Base-by-base conservation (phyloP, 2,888 invertebrate genomes). In the Antheraea yamamai region DNA sequence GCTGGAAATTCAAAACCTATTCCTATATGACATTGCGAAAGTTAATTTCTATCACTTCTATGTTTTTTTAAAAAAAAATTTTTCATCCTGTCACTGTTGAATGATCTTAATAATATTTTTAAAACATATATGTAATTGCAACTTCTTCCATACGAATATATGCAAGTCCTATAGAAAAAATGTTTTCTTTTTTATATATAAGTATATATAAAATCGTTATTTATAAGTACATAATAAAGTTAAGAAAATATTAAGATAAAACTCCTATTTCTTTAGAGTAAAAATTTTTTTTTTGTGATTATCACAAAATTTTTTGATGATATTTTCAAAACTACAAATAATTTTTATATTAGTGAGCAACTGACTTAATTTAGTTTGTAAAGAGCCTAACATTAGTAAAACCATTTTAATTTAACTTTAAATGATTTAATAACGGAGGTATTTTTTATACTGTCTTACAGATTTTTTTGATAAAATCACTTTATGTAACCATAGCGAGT, bases 1-100 rank as follows among this genome's bases (percentile, higher is more conserved):
- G 91, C 93, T 95, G 93, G 91, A 93, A 93, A 92, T 91, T 94
- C 80, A 89, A 91, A 90, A 94, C 94, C 94, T 93, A 94, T 94
- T 93, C 95, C 94, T 94, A 93, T 89, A 85, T 88, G 84, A 84
- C 68, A 73, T 23, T 68, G 47, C 51, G 72, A 68, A 75, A 55
- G 75, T 76, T 76, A 77, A 76, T 77, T 68, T 68, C 68, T 89
- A 89, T 86, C 88, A 89, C 85, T 87, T 87, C 72, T 74, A 76
- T 75, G 73, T 55, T 75, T 73, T 76, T 77, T 70, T 39, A 4
- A 4, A 52, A 39, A 55, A 75, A 55, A 35, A 35, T 30, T 61
- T 35, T 35, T 52, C 58, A 74, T 58, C 55, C 70, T 26, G 55
- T 58, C 71, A 58, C 74, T 61, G 47, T 71, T 58, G 35, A 70